Base-by-base conservation (phyloP, 2,113 vertebrate species). In the Madoqua kirkii region DNA sequence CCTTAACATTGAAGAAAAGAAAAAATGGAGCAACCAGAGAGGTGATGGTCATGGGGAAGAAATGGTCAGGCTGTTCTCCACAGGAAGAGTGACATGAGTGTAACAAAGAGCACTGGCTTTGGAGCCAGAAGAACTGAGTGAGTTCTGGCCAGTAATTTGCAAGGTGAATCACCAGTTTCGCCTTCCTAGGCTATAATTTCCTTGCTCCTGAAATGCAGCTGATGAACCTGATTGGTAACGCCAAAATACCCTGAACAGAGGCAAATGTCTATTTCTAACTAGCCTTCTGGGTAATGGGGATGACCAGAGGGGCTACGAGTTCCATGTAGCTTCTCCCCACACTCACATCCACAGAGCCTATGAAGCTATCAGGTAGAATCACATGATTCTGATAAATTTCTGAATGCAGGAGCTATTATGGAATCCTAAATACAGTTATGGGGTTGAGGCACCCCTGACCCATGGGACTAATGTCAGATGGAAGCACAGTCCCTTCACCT, bases 171-270 rank as follows among this genome's bases (percentile, higher is more conserved):
- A 54, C 15, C 12, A 4, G 3, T 21, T 88, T 94, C 59, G 14
- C 14, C 23, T 48, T 27, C 82, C 82, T 11, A 1, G 48, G n/a
- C 31, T 33, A 54, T n/a, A n/a, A 7, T 14, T 76, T 81, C 25
- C 23, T 55, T 40, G n/a, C 17, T 45, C 6, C 27, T 60, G 60
- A 89, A 89, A 60, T 43, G 50, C 54, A 0, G 36, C 33, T 16
- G 6, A 31, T 19, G 11, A 25, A 19, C 14, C 3, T 16, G 1
- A 45, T 4, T 17, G 7, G 7, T 33, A 54, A 55, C 4, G 2
- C 31, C 57, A 50, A 9, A 21, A n/a, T 0, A 25, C 40, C 29
- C 25, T 13, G 25, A 67, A 76, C 1, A 0, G 40, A 82, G 54
- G 59, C 19, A 12, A 88, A 74, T 14, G 11, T 74, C 81, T 62